Conservation (phyloP, 2,888 invertebrate genomes). For the Flabesymbios commensalis region DNA sequence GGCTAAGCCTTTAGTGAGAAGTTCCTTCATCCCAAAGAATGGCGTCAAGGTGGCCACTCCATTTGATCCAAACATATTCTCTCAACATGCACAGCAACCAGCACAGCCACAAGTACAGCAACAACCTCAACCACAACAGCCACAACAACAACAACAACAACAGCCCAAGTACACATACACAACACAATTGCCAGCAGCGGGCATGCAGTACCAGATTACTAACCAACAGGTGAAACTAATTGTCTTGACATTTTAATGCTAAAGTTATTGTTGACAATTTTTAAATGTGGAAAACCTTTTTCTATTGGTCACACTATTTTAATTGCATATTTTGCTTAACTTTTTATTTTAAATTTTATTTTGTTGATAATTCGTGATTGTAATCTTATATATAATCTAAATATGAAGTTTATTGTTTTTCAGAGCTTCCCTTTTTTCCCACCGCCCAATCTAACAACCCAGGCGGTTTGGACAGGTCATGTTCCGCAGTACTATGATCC, state of each 20-base stretch:
- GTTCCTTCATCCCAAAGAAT: constrained; percentile 65
- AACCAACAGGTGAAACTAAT: constrained; percentile 8
- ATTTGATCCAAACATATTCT: too few species aligned
- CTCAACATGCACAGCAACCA: too few species aligned
- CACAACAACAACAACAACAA: too few species aligned
- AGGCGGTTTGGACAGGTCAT: too few species aligned
- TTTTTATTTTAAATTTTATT: too few species aligned
- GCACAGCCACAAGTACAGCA: too few species aligned
- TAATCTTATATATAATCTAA: too few species aligned
- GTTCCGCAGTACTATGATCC: too few species aligned
- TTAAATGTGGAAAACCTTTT: not conserved
- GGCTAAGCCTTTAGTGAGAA: constrained; percentile 74
- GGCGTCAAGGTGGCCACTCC: constrained; percentile 27
- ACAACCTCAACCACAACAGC: too few species aligned
- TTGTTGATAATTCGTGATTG: too few species aligned
- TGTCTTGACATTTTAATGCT: not conserved
- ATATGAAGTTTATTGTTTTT: constrained; percentile 7
- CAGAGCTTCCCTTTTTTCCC: constrained; percentile 31
- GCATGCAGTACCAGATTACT: constrained; percentile 21
- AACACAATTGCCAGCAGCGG: constrained; percentile 15
- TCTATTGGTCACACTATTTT: not conserved
- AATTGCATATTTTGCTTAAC: not conserved
- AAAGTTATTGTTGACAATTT: not conserved
- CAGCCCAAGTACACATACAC: constrained; percentile 16
- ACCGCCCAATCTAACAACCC: too few species aligned